Percentiles rank a stretch among this genome's conserved stretches.
These are phyloP conservation scores for Malacosoma neustria DNA, from an alignment of 2,888 invertebrate genomes.

Conservation along the genomic window DNA sequence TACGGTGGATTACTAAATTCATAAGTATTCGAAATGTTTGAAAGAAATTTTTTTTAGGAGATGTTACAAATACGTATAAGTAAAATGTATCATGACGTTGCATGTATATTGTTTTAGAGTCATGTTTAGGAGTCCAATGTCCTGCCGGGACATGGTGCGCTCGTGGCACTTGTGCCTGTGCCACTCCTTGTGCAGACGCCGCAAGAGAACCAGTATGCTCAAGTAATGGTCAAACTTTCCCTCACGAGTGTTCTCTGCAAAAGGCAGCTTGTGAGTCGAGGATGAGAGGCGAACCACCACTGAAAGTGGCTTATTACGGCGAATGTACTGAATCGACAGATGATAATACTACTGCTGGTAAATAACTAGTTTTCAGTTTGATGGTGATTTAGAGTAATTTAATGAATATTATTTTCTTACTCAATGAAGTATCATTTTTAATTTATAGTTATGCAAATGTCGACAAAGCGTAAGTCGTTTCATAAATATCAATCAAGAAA, in stretches of 20 bases:
- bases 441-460: no score
- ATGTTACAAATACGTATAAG: no score
- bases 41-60: no score
- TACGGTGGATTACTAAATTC: no score
- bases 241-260: slow-evolving; percentile 88
- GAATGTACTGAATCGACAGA: slow-evolving; percentile 83
- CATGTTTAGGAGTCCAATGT: slow-evolving; percentile 85
- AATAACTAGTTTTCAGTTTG: no score
- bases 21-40: no score
- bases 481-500: no score
- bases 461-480: no score
- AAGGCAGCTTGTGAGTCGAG: slow-evolving; percentile 80
- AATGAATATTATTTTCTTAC: no score
- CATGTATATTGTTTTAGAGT: slow-evolving; percentile 79
- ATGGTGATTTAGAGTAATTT: no score
- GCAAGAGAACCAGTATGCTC: slow-evolving; percentile 85
- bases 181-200: slow-evolving; percentile 80
- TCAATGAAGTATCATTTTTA: no score
- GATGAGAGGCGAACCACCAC: slow-evolving; percentile 76
- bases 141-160: slow-evolving; percentile 88
- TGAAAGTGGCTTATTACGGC: slow-evolving; percentile 81
- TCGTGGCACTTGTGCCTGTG: slow-evolving; percentile 89
- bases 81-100: no score
- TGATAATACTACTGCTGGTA: slow-evolving; percentile 60
- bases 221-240: slow-evolving; percentile 83